Evolutionary conservation across 2,113 vertebrate species (phyloP).

Genomic region (Gobio gobio): DNA sequence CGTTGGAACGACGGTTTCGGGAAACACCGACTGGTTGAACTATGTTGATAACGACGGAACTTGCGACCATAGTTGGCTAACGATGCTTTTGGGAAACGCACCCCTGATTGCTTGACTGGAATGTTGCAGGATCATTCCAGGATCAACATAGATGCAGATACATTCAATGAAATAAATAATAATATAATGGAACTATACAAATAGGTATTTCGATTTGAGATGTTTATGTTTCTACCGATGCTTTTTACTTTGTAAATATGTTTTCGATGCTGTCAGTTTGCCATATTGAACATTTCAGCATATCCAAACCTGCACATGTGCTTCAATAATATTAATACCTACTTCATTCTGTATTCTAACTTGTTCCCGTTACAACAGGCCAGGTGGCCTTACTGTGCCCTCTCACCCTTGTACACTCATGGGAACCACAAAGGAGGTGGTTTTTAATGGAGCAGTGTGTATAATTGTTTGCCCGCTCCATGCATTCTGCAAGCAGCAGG

Average conservation of each 20-base stretch:
- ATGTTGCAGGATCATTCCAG: too few relatives aligned
- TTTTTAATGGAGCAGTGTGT: constrained; percentile 49
- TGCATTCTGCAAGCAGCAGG: constrained; percentile 50
- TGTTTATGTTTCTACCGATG: not conserved
- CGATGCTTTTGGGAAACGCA: too few relatives aligned
- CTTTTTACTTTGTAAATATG: not conserved
- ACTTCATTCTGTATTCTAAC: not conserved
- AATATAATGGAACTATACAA: not conserved
- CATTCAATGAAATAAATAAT: not conserved
- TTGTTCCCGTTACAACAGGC: constrained; percentile 8
- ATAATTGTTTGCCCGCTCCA: constrained; percentile 56
- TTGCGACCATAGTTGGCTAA: too few relatives aligned
- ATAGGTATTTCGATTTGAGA: too few relatives aligned
- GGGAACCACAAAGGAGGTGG: constrained; percentile 41
- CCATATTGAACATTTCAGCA: not conserved
- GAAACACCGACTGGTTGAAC: too few relatives aligned
- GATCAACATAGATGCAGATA: too few relatives aligned
- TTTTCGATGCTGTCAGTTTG: not conserved
- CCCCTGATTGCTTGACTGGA: too few relatives aligned
- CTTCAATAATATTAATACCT: not conserved
- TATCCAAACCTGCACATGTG: not conserved
- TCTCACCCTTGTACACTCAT: constrained; percentile 24
- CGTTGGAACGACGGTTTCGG: too few relatives aligned
- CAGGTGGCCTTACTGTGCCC: constrained; percentile 26
- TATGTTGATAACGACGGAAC: too few relatives aligned